Conservation (phyloP, 2,888 invertebrate genomes). For the Spisula solida region DNA sequence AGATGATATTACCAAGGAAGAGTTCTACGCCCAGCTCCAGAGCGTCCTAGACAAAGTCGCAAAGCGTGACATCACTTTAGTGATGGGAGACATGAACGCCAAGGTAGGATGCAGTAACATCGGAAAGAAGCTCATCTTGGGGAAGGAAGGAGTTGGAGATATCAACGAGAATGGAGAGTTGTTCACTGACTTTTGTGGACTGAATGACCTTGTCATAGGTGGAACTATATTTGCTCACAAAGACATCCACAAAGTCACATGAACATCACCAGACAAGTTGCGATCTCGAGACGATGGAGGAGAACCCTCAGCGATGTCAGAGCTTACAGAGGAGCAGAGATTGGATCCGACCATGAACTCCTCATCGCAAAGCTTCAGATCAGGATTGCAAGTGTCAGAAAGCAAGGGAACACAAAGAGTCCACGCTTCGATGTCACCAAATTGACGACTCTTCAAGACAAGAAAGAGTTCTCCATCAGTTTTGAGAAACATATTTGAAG, state of each 20-base stretch:
- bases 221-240: not conserved
- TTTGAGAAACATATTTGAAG: no score
- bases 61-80: not conserved
- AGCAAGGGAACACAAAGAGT: no score
- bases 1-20: slow-evolving; percentile 24
- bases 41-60: not conserved
- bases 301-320: not conserved
- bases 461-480: no score
- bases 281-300: not conserved
- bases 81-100: not conserved
- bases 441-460: no score
- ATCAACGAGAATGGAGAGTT: not conserved
- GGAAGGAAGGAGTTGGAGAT: not conserved
- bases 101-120: not conserved
- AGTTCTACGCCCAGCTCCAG: slow-evolving; percentile 42
- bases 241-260: not conserved
- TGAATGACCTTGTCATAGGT: not conserved
- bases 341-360: not conserved
- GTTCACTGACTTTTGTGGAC: not conserved
- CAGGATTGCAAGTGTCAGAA: no score
- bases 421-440: no score
- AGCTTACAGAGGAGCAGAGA: not conserved
- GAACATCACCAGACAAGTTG: not conserved
- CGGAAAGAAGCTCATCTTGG: not conserved
- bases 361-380: not conserved